Base-by-base conservation (phyloP, 2,888 invertebrate genomes). In the Eucera pruinosa region DNA sequence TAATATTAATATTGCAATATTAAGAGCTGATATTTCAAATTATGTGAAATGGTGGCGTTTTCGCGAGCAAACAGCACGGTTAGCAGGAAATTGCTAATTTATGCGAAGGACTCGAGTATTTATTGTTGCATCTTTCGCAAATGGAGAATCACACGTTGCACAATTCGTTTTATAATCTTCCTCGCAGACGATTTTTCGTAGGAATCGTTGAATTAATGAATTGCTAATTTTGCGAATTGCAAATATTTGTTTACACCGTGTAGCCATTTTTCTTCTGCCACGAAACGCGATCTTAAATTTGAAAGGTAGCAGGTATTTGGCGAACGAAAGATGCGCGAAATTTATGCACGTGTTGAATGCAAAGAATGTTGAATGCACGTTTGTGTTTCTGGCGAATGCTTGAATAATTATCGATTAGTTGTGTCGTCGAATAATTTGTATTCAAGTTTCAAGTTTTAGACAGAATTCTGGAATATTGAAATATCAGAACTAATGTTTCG, bases 281-380 rank as follows among this genome's bases (percentile, higher is more conserved):
- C 2, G n/a, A 7, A 41, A 20, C n/a, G n/a, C 11, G 15, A 33
- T 36, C 20, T 20, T 33, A 7, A 13, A 36, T 13, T 15, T 23
- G 39, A 25, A 33, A 39, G 15, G 36, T 11, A 11, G 2, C n/a
- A 27, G 11, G n/a, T 47, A 47, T 60, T 47, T 15, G 50, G 69
- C 69, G 50, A 61, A 73, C 47, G 11, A 15, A 20, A 30, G 25
- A 11, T 3, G 30, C 18, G 11, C 1, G n/a, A 48, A 25, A 73
- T 73, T 73, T 47, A 55, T 45, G 54, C 39, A 7, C 27, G 2
- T 30, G 50, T 43, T 27, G 43, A 67, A 43, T 23, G 25, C 11
- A 47, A 4, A 20, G n/a, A n/a, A n/a, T n/a, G 25, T 13, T 5
- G 5, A 18, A 36, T 11, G 36, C 5, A 30, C 11, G 36, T 36